A percentile compares a stretch with the other conserved stretches of the same genome.
Conservation (phyloP, 1,140 invertebrate species). For the Planococcus citri region DNA sequence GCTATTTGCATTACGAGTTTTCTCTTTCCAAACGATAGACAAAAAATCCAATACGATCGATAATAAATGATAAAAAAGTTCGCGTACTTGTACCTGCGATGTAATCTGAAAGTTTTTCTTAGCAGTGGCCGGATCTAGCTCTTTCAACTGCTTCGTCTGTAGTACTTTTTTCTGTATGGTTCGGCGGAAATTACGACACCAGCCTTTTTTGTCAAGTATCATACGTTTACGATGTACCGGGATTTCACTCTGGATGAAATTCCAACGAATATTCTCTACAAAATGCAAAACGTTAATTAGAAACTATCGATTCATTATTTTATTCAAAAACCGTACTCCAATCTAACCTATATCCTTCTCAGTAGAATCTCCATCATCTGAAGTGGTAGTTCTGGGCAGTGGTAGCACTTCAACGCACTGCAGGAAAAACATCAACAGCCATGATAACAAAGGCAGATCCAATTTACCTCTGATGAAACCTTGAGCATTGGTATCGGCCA, state of each 20-base stretch:
- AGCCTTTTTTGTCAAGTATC: constrained; percentile 24
- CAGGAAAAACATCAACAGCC: constrained; percentile 63
- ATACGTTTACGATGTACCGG: constrained; percentile 45
- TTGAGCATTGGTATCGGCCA: constrained; percentile 32
- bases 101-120: constrained; percentile 44
- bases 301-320: no score
- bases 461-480: constrained; percentile 34
- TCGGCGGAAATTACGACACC: constrained; percentile 44
- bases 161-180: constrained; percentile 58
- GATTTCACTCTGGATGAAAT: constrained; percentile 63
- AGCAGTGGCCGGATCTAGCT: constrained; percentile 41
- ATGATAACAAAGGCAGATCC: constrained; percentile 58
- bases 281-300: constrained; percentile 25
- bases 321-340: no score
- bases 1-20: not conserved
- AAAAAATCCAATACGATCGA: not conserved
- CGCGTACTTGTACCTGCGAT: constrained; percentile 37
- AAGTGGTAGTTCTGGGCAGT: not conserved
- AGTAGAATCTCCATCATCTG: not conserved
- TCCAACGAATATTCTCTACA: constrained; percentile 46
- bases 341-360: constrained; percentile 1
- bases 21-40: not conserved
- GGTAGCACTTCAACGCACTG: constrained; percentile 31
- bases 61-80: no score
- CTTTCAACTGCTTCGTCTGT: constrained; percentile 56